Evolutionary conservation across 2,888 invertebrate species (phyloP), one percentile per base, ranked within the genome.

Genomic region (Perizoma affinitatum): DNA sequence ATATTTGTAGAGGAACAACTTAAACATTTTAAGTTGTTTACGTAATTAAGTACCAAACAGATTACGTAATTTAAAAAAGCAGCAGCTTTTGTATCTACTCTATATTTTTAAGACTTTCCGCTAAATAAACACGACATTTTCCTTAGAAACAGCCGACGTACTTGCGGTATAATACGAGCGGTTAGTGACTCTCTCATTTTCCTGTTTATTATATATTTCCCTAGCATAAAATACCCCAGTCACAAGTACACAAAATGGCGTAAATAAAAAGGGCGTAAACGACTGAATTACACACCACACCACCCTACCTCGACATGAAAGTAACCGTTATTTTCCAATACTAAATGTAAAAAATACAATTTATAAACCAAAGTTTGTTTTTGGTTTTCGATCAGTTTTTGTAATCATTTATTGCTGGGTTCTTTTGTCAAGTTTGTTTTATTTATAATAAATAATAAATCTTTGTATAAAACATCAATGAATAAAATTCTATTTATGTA

Each of bases 181-280:
- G 57, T 52, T 64, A 57, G 49, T 56, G 74, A 72, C 70, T 69
- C 70, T 58, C 22, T 2, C 72, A 70, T 84, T 83, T 84, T 84
- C 83, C 82, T 84, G 83, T 83, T 83, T 65, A 81, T 78, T 73
- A 72, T 76, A 73, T 76, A 76, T 75, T 74, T 72, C 71, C 65
- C 68, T 66, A 59, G 66, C 67, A 71, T 70, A 71, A 73, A 75
- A 70, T 63, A 63, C 70, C 70, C 69, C 72, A 68, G 84, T 78
- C 82, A 82, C 70, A 73, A 47, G 46, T 40, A 46, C 42, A 58
- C 34, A 46, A 78, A 75, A 76, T 76, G 72, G 73, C 63, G 74
- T 78, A 76, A 78, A 80, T 71, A 75, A 78, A 79, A 62, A 73
- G 74, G 80, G 75, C 76, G 75, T 75, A 74, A 72, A 75, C 71